phyloP scores from a whole-genome alignment of 2,113 vertebrate genomes.

The Lipophrys pholis region DNA sequence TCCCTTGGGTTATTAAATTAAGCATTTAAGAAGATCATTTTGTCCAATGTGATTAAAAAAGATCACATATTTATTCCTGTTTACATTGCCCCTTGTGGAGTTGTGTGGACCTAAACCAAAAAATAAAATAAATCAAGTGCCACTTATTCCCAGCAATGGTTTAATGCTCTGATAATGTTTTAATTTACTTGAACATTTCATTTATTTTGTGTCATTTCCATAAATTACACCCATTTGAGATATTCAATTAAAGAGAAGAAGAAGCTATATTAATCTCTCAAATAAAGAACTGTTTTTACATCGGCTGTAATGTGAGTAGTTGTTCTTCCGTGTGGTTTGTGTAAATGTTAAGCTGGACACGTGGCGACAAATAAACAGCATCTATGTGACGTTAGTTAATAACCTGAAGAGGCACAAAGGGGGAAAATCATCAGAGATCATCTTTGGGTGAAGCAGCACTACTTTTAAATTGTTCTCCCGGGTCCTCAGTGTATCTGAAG shows the following conservation, averaged over 20 bases:
- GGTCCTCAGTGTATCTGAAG: too few relatives aligned
- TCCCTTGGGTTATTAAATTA: neutral
- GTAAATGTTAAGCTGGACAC: neutral
- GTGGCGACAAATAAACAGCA: neutral
- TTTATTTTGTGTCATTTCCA: neutral
- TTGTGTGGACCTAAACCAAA: slow-evolving; percentile 10
- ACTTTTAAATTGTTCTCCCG: neutral
- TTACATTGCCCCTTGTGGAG: slow-evolving; percentile 12
- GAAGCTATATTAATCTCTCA: neutral
- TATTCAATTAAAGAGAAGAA: neutral
- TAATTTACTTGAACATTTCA: slow-evolving; percentile 27
- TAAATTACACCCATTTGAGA: neutral
- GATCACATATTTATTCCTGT: slow-evolving; percentile 19
- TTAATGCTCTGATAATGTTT: neutral
- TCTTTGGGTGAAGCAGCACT: slow-evolving; percentile 4
- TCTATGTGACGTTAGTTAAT: neutral
- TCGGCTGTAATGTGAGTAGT: neutral
- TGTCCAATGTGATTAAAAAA: slow-evolving; percentile 26
- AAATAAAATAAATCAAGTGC: neutral
- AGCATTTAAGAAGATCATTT: neutral
- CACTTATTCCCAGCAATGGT: slow-evolving; percentile 1
- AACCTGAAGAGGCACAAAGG: neutral
- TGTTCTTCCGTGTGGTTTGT: neutral
- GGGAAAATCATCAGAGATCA: neutral
- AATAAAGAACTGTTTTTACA: slow-evolving; percentile 8